Evolutionary conservation across 2,797 vertebrate species (phyloP).

Genomic region (Manis crassicaudata): DNA sequence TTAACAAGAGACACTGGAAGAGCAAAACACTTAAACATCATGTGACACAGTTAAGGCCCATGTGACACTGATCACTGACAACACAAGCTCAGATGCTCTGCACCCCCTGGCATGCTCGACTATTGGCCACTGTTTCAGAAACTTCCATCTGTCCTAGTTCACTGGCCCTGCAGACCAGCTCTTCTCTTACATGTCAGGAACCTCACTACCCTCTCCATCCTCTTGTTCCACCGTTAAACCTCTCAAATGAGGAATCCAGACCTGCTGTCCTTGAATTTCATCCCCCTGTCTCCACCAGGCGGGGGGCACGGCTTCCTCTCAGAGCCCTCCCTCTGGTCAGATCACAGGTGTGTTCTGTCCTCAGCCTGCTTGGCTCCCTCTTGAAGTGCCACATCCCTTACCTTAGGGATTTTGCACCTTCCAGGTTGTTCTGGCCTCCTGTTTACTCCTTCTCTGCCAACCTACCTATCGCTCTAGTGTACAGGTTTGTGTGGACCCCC

Average conservation of each 20-base stretch:
- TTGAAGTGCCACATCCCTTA: not conserved
- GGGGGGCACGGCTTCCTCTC: not conserved
- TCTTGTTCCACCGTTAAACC: not conserved
- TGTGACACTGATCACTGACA: not conserved
- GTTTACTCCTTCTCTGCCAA: not conserved
- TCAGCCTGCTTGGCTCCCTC: not conserved
- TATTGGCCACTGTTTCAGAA: not conserved
- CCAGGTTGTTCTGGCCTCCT: not conserved
- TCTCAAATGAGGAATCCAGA: not conserved
- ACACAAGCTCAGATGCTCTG: accelerated
- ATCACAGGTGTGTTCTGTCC: not conserved
- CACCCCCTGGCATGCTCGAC: accelerated
- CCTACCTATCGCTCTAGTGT: not conserved
- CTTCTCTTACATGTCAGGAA: not conserved
- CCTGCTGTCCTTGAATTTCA: not conserved
- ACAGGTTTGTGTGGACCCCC: not conserved
- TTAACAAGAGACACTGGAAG: not conserved
- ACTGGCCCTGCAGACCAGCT: not conserved
- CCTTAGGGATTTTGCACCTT: not conserved
- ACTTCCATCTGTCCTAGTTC: not conserved
- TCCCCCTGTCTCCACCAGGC: not conserved
- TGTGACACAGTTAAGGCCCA: not conserved
- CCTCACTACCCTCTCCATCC: not conserved
- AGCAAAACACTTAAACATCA: not conserved
- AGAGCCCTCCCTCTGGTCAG: not conserved